These are phyloP conservation scores for Mesorhabditis spiculigera DNA, from an alignment of 2,888 invertebrate species.

Conservation along the genomic window DNA sequence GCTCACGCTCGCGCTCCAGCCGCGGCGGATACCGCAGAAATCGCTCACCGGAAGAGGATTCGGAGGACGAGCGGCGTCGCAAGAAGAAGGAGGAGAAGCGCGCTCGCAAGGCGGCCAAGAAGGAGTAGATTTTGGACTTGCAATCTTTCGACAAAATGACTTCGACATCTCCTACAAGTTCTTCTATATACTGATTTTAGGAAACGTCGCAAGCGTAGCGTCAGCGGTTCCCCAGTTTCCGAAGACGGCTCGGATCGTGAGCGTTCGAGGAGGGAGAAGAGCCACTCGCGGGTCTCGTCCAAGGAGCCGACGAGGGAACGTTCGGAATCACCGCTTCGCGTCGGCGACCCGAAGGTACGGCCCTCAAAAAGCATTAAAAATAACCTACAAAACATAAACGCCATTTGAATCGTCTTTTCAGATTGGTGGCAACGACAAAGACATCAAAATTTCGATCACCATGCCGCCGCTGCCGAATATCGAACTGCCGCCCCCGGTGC, in stretches of 20 bases:
- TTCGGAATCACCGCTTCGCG: neutral
- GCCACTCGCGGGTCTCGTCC: neutral
- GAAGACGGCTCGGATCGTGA: neutral
- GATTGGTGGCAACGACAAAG: neutral
- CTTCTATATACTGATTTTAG: too few species aligned
- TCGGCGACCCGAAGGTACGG: neutral
- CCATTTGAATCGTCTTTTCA: neutral
- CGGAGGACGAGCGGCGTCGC: neutral
- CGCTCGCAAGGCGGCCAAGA: constrained; percentile 9
- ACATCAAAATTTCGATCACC: neutral
- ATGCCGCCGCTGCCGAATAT: neutral
- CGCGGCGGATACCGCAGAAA: neutral
- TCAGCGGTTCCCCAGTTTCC: neutral
- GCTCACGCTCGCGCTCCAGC: neutral
- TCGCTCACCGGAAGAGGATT: constrained; percentile 2
- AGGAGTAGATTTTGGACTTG: constrained; percentile 10
- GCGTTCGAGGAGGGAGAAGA: neutral
- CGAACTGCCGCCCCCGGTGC: neutral
- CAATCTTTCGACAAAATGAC: constrained; percentile 2
- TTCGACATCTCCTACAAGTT: too few species aligned
- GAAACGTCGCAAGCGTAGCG: neutral
- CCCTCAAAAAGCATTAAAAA: neutral
- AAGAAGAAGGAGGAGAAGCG: neutral
- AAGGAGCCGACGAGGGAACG: neutral
- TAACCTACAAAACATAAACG: neutral